These are phyloP conservation scores for Calosoma granatense DNA, from an alignment of 1,140 invertebrate species.

Conservation along the genomic window DNA sequence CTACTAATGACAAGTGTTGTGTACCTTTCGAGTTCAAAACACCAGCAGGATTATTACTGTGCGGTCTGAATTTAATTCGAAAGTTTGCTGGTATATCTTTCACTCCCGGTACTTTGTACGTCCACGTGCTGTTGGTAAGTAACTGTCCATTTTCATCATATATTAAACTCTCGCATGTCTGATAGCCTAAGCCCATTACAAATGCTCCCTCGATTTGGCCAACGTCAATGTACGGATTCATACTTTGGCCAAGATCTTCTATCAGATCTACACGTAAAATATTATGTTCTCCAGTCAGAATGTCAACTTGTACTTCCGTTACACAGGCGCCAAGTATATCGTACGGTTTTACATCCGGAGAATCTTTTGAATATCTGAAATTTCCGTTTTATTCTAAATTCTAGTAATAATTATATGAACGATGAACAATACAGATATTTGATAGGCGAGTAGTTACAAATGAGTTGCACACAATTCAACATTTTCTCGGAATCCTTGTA, in stretches of 20 bases:
- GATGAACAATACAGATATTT: too few species aligned
- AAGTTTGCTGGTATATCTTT: conserved; percentile 83
- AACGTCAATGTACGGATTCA: conserved; percentile 69
- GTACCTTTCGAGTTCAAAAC: conserved; percentile 71
- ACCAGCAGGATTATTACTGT: conserved; percentile 55
- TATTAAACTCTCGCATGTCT: conserved; percentile 61
- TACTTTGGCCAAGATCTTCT: conserved; percentile 63
- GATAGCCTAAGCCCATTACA: conserved; percentile 78
- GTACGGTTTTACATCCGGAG: too few species aligned
- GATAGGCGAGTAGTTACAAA: conserved; percentile 32
- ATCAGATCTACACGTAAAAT: conserved; percentile 59
- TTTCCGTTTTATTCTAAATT: too few species aligned
- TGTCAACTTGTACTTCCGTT: conserved; percentile 43
- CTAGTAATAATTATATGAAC: background rate
- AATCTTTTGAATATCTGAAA: too few species aligned
- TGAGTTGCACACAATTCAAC: conserved; percentile 53
- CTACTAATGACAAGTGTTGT: too few species aligned
- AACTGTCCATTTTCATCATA: conserved; percentile 59
- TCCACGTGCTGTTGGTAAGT: conserved; percentile 71
- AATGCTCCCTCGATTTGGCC: conserved; percentile 82
- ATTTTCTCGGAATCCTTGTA: conserved; percentile 42
- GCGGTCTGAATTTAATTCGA: conserved; percentile 58
- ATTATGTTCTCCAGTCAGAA: conserved; percentile 61
- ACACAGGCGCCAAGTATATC: conserved; percentile 22
- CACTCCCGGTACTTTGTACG: conserved; percentile 69